These are phyloP conservation scores for Aromia moschata DNA, from an alignment of 2,888 invertebrate species.

Conservation along the genomic window DNA sequence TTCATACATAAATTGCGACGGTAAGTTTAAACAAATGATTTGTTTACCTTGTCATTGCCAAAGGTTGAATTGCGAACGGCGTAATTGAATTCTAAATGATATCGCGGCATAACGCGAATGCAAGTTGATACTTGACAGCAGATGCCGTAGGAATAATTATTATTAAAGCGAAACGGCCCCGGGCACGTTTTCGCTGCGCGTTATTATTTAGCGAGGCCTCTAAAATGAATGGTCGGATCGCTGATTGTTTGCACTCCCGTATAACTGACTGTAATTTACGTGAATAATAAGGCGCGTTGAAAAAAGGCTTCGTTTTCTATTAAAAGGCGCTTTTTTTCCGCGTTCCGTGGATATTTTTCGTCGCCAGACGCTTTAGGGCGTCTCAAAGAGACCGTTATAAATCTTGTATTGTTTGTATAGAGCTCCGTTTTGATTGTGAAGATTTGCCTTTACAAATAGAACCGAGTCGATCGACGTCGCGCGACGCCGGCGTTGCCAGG, in stretches of 20 bases:
- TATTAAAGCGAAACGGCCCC: not conserved
- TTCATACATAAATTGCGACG: too few species aligned
- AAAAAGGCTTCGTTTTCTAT: not conserved
- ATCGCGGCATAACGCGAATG: slow-evolving; percentile 1
- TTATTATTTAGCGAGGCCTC: slow-evolving; percentile 1
- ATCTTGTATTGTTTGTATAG: slow-evolving; percentile 4
- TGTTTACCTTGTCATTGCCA: not conserved
- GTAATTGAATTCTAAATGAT: slow-evolving; percentile 9
- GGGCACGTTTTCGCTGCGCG: not conserved
- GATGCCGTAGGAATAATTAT: slow-evolving; percentile 8
- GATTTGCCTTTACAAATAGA: slow-evolving; percentile 2
- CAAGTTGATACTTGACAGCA: slow-evolving; percentile 6
- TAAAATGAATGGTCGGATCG: not conserved
- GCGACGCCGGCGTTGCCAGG: too few species aligned
- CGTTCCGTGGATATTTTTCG: not conserved
- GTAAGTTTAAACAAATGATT: not conserved
- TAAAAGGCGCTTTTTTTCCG: not conserved
- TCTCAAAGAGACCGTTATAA: not conserved
- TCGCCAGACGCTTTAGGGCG: not conserved
- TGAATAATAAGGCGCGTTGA: not conserved
- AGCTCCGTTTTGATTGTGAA: not conserved
- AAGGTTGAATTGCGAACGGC: slow-evolving; percentile 1
- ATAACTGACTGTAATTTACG: not conserved
- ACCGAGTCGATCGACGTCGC: too few species aligned
- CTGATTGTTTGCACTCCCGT: not conserved